Percentiles rank a stretch among this genome's conserved stretches.
Evolutionary conservation across 1,140 invertebrate genomes (phyloP).

Genomic region (Pemphigus obesinymphae): DNA sequence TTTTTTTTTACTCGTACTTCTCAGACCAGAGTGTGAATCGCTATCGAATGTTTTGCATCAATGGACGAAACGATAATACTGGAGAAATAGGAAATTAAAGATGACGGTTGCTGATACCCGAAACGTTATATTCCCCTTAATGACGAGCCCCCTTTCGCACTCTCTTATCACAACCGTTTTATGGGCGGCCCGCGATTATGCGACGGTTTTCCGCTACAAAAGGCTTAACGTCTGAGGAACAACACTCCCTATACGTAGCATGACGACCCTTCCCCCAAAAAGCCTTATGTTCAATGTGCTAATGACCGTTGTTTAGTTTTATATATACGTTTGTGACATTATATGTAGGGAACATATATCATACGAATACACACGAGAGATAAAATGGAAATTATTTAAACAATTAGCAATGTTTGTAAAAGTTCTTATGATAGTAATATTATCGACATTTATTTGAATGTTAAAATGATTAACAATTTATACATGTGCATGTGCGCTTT

Average conservation of each 20-base stretch:
- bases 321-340: background rate
- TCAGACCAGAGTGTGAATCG: background rate
- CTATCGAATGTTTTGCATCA: conserved; percentile 24
- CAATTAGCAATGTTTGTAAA: background rate
- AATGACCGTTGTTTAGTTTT: conserved; percentile 33
- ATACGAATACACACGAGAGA: background rate
- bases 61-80: conserved; percentile 12
- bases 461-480: background rate
- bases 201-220: conserved; percentile 41
- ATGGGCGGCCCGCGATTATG: conserved; percentile 39
- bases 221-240: conserved; percentile 32
- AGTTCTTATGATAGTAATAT: background rate
- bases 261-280: background rate
- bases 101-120: conserved; percentile 32
- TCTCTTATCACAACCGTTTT: conserved; percentile 37
- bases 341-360: background rate
- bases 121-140: conserved; percentile 19
- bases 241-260: background rate
- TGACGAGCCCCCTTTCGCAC: background rate
- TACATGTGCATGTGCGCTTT: background rate
- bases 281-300: conserved; percentile 17
- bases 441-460: background rate
- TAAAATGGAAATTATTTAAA: conserved; percentile 10
- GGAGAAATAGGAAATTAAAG: conserved; percentile 39
- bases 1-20: background rate